phyloP scores from a whole-genome alignment of 2,888 invertebrate species.

The Sylvicola cinctus region DNA sequence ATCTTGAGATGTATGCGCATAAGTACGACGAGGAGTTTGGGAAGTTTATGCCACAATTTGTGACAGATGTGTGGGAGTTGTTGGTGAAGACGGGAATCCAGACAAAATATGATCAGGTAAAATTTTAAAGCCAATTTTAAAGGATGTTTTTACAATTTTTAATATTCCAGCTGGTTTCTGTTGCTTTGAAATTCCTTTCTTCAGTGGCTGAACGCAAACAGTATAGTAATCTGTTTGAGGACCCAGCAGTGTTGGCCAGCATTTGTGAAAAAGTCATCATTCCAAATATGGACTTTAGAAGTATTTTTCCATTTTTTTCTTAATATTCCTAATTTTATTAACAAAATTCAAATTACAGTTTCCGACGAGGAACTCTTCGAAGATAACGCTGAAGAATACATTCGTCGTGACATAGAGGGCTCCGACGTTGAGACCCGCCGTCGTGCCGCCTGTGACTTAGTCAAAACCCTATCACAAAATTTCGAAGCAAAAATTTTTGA shows the following conservation, averaged over 20 bases:
- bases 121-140: not conserved
- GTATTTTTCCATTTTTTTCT: conserved; percentile 23
- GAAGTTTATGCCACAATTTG: conserved; percentile 73
- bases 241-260: conserved; percentile 62
- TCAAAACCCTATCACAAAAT: conserved; percentile 70
- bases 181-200: conserved; percentile 85
- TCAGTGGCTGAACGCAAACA: conserved; percentile 82
- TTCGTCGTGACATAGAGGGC: conserved; percentile 90
- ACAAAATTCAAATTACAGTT: conserved; percentile 25
- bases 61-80: conserved; percentile 86
- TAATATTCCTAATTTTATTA: not conserved
- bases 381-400: conserved; percentile 96
- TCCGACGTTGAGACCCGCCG: conserved; percentile 94
- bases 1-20: conserved; percentile 82
- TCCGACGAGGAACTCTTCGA: conserved; percentile 94
- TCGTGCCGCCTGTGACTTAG: conserved; percentile 91
- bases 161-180: conserved; percentile 66
- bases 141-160: not conserved
- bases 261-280: conserved; percentile 98
- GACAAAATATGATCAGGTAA: conserved; percentile 77
- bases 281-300: conserved; percentile 92
- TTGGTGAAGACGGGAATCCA: conserved; percentile 66
- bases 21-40: conserved; percentile 97
- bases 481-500: conserved; percentile 75
- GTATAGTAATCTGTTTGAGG: conserved; percentile 76